phyloP scores from a whole-genome alignment of 2,113 vertebrate genomes.

The Typhlomys cinereus region DNA sequence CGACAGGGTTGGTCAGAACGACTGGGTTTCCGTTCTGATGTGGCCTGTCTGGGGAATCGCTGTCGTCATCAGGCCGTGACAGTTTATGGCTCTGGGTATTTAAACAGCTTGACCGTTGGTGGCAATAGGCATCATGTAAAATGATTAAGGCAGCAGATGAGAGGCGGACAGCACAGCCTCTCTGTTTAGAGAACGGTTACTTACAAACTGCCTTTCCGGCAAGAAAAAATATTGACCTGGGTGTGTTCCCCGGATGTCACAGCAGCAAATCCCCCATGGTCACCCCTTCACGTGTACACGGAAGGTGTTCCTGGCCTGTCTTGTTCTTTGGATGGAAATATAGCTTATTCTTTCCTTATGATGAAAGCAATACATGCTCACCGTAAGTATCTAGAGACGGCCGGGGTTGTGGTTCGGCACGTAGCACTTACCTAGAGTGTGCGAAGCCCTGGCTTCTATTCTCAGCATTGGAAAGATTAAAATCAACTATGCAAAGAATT shows the following conservation, averaged over 20 bases:
- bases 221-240: constrained; percentile 33
- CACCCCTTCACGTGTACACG: not conserved
- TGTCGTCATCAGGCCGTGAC: constrained; percentile 28
- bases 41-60: constrained; percentile 18
- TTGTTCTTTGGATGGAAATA: not conserved
- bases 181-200: constrained; percentile 38
- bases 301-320: not conserved
- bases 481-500: not conserved
- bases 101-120: constrained; percentile 51
- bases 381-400: not conserved
- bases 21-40: constrained; percentile 33
- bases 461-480: not conserved
- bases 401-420: too few relatives aligned
- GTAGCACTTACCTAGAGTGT: not conserved
- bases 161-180: not conserved
- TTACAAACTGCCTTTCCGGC: not conserved
- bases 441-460: not conserved
- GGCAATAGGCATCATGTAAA: constrained; percentile 48
- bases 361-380: not conserved
- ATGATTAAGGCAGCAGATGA: constrained; percentile 53
- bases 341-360: not conserved
- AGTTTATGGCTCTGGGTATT: constrained; percentile 42
- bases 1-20: constrained; percentile 34
- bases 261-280: not conserved
- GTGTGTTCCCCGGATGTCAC: not conserved